Conservation (phyloP, 2,888 invertebrate genomes). For the Silvanus unidentatus region DNA sequence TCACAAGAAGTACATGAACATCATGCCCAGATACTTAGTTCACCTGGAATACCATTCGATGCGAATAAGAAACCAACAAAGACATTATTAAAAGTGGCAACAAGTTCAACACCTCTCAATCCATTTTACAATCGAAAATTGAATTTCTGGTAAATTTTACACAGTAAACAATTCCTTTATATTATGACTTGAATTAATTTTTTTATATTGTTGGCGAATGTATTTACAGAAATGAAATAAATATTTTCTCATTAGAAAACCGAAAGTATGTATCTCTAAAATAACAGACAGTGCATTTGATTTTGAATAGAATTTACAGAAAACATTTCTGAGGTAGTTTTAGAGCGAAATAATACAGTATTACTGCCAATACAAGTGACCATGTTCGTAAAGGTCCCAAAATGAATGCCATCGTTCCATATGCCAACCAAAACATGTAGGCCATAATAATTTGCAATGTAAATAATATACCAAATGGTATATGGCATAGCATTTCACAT, state of each 20-base stretch:
- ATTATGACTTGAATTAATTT: too few relatives aligned
- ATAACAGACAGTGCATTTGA: too few relatives aligned
- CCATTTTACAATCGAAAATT: conserved; percentile 55
- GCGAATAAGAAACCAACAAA: conserved; percentile 61
- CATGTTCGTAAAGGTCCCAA: conserved; percentile 76
- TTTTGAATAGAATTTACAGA: too few relatives aligned
- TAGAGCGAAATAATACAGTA: conserved; percentile 61
- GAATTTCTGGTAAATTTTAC: too few relatives aligned
- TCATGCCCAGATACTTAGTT: conserved; percentile 60
- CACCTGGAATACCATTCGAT: conserved; percentile 72
- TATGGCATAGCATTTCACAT: conserved; percentile 29
- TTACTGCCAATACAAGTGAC: conserved; percentile 63
- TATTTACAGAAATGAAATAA: too few relatives aligned
- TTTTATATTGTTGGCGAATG: too few relatives aligned
- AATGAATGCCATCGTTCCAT: conserved; percentile 70
- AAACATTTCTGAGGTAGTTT: conserved; percentile 57
- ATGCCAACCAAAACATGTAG: conserved; percentile 75
- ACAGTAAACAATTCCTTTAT: too few relatives aligned
- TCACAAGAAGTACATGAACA: conserved; percentile 71
- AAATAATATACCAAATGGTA: conserved; percentile 55
- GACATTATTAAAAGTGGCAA: conserved; percentile 64
- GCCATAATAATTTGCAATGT: conserved; percentile 58
- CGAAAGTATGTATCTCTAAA: too few relatives aligned
- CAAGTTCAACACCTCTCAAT: conserved; percentile 65
- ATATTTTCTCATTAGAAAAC: too few relatives aligned